Percentiles rank a stretch among this genome's conserved stretches.
These are phyloP conservation scores for Callospermophilus lateralis DNA, from an alignment of 2,113 vertebrate genomes.

Conservation along the genomic window DNA sequence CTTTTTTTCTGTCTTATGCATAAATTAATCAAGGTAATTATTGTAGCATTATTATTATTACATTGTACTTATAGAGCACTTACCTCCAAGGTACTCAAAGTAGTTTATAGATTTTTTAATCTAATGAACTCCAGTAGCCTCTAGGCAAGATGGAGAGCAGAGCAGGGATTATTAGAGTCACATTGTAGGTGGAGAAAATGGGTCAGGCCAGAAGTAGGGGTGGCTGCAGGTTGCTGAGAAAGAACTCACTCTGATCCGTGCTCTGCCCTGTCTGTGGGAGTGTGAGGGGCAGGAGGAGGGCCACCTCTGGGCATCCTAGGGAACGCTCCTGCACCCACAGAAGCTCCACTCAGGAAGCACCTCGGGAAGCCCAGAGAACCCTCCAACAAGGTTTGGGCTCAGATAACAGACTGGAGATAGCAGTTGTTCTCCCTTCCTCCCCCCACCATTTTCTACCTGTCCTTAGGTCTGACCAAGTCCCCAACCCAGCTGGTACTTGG, in stretches of 20 bases:
- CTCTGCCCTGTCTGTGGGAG: neutral
- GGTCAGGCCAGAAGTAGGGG: conserved; percentile 75
- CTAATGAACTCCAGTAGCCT: conserved; percentile 82
- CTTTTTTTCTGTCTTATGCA: conserved; percentile 80
- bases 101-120: conserved; percentile 83
- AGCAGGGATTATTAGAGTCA: conserved; percentile 73
- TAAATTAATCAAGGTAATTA: conserved; percentile 86
- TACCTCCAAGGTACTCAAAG: conserved; percentile 80
- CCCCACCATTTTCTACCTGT: neutral
- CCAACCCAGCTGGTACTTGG: neutral
- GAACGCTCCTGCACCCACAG: neutral
- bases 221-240: neutral
- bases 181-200: conserved; percentile 69
- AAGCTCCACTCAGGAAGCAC: neutral
- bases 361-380: neutral
- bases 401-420: neutral
- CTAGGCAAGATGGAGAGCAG: conserved; percentile 73
- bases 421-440: rapidly evolving
- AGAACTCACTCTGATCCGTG: neutral
- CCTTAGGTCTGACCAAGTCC: neutral
- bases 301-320: neutral
- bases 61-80: conserved; percentile 81
- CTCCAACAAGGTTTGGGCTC: neutral
- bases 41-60: conserved; percentile 83
- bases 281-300: no score